A percentile compares a stretch with the other conserved stretches of the same genome.
These are phyloP conservation scores for Sialia sialis DNA, from an alignment of 2,113 vertebrate genomes.

Conservation along the genomic window DNA sequence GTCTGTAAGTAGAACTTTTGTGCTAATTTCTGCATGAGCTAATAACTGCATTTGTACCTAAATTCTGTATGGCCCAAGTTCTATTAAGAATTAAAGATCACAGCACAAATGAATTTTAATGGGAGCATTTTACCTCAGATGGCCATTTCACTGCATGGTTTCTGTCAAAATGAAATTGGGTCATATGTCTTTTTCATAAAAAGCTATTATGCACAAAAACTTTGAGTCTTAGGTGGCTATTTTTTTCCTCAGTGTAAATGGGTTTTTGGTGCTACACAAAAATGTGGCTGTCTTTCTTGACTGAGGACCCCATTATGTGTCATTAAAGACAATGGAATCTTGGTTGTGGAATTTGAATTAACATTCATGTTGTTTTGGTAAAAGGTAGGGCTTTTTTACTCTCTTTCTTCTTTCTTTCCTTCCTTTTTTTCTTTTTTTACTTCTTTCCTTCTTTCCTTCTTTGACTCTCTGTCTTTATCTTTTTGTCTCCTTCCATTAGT, in stretches of 20 bases:
- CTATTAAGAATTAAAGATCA: constrained; percentile 8
- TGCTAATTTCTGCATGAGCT: not conserved
- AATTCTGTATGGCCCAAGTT: not conserved
- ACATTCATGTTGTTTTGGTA: not conserved
- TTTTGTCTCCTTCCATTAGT: not conserved
- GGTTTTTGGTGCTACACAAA: not conserved
- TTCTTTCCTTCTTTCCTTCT: not conserved
- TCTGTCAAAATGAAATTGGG: not conserved
- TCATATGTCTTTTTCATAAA: not conserved
- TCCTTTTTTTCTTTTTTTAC: no score
- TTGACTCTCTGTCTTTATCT: not conserved
- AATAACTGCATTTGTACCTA: not conserved
- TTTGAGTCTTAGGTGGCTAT: not conserved
- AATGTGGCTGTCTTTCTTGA: not conserved
- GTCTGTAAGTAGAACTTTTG: not conserved
- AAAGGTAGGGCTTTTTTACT: not conserved
- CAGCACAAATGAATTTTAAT: not conserved
- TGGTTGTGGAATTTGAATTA: not conserved
- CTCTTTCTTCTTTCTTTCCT: not conserved
- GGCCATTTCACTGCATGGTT: not conserved
- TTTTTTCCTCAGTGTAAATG: not conserved
- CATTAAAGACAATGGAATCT: not conserved
- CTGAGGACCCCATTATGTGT: not conserved
- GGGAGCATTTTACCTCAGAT: not conserved
- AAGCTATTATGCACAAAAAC: not conserved